Evolutionary conservation across 1,140 invertebrate genomes (phyloP).

Genomic region (Drosophila hydei): DNA sequence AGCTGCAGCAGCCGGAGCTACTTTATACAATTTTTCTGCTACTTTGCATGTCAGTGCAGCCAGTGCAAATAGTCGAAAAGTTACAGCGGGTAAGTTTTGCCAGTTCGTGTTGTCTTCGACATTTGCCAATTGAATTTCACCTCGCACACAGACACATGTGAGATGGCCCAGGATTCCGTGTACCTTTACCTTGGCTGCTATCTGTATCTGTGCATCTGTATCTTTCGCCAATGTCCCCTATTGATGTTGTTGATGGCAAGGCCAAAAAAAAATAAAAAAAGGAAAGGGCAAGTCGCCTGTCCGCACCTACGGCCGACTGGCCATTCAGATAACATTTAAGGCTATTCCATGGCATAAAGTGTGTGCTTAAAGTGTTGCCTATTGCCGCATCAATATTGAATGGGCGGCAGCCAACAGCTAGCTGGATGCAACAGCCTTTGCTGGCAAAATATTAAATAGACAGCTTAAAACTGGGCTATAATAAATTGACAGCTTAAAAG

Average conservation of each 20-base stretch:
- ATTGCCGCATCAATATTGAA: slow-evolving; percentile 64
- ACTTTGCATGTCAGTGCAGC: slow-evolving; percentile 74
- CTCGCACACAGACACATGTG: slow-evolving; percentile 14
- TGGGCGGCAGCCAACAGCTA: slow-evolving; percentile 22
- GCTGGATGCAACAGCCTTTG: slow-evolving; percentile 35
- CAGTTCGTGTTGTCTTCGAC: slow-evolving; percentile 21
- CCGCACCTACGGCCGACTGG: slow-evolving; percentile 6
- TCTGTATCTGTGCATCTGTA: slow-evolving; percentile 14
- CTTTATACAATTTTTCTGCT: slow-evolving; percentile 80
- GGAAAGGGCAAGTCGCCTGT: background rate
- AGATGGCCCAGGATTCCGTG: background rate
- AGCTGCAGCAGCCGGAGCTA: slow-evolving; percentile 14
- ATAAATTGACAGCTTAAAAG: slow-evolving; percentile 60
- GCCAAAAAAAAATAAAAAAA: slow-evolving; percentile 1
- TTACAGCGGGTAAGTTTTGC: slow-evolving; percentile 50
- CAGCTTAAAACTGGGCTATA: slow-evolving; percentile 61
- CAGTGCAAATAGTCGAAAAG: slow-evolving; percentile 63
- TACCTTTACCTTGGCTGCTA: too few species aligned
- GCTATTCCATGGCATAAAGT: slow-evolving; percentile 60
- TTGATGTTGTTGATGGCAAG: slow-evolving; percentile 9
- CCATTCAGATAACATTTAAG: slow-evolving; percentile 60
- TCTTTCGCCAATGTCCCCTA: slow-evolving; percentile 15
- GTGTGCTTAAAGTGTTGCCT: slow-evolving; percentile 64
- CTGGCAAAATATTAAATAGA: slow-evolving; percentile 55
- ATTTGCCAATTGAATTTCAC: slow-evolving; percentile 73